Base-by-base conservation (phyloP, 2,113 vertebrate species). In the Cyanocitta stelleri region DNA sequence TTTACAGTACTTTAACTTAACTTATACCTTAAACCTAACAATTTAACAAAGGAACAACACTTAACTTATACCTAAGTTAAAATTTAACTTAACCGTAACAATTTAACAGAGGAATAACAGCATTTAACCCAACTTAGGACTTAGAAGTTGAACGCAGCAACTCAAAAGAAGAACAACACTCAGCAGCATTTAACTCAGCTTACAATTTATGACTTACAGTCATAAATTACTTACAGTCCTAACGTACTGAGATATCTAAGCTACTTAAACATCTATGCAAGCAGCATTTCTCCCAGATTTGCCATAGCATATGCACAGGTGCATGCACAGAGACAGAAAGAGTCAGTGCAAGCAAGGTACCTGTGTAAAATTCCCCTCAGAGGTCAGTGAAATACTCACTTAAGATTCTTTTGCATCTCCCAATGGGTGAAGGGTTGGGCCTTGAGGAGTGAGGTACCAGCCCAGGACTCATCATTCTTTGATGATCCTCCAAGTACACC, bases 361-460 rank as follows among this genome's bases (percentile, higher is more conserved):
- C 22, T 33, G 29, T 18, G 58, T 33, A 64, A 64, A 85, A 46
- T 23, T 33, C 41, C 58, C n/a, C 58, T 46, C 22, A 33, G 68
- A 55, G 18, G 17, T 22, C 26, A 55, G 27, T 41, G 33, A 73
- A 44, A 11, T 22, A 37, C 27, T 72, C 48, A 32, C 26, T 72
- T 62, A 4, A 18, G 58, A 46, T 55, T 29, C 33, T 37, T 54
- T 27, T 63, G 68, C 33, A 54, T 63, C 39, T 63, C 48, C 33
- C 14, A 4, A 1, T 0, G 0, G 27, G 39, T 1, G 1, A 32
- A 37, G 39, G 33, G 33, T 73, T 41, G 11, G 48, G 48, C 39
- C 17, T 46, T 0, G 1, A 63, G 48, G 13, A 54, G 9, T 22
- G 58, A 46, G 22, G 27, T 46, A 22, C 27, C 48, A 73, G 33